Conservation (phyloP, 1,140 invertebrate genomes). For the Philotrypesis tridentata region DNA sequence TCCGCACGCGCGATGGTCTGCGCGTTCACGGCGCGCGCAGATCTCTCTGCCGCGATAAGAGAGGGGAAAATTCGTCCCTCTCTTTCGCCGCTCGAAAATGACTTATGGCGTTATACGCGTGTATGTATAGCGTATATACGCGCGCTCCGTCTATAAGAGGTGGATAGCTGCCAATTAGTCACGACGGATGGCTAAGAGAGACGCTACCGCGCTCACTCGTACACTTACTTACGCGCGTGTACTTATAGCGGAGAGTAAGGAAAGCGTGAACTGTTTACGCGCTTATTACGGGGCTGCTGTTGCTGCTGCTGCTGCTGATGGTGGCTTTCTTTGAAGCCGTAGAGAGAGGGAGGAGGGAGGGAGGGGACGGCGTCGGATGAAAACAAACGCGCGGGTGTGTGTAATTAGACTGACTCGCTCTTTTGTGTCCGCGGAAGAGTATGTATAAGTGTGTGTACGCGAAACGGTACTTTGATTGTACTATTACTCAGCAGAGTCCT, state of each 20-base stretch:
- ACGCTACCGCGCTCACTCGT: too few relatives aligned
- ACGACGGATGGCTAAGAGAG: neutral
- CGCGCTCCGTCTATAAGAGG: neutral
- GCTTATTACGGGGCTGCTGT: conserved; percentile 57
- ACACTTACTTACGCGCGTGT: conserved; percentile 53
- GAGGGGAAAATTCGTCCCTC: neutral
- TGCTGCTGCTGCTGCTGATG: neutral
- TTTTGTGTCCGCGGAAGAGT: conserved; percentile 3
- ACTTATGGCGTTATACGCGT: neutral
- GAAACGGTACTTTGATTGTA: neutral
- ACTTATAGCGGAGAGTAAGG: conserved; percentile 54
- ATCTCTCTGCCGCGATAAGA: neutral
- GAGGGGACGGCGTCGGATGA: neutral
- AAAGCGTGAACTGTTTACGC: conserved; percentile 68
- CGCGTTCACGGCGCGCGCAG: neutral
- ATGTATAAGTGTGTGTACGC: neutral
- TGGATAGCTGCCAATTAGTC: conserved; percentile 24
- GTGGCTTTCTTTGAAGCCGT: neutral
- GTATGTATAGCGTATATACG: too few relatives aligned
- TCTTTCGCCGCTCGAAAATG: conserved; percentile 3
- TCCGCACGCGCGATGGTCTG: neutral
- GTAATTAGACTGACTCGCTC: conserved; percentile 10
- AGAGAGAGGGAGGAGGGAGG: too few relatives aligned
- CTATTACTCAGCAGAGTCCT: neutral
- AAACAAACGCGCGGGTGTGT: neutral